phyloP scores from a whole-genome alignment of 2,888 invertebrate genomes.

The Netelia melanura region DNA sequence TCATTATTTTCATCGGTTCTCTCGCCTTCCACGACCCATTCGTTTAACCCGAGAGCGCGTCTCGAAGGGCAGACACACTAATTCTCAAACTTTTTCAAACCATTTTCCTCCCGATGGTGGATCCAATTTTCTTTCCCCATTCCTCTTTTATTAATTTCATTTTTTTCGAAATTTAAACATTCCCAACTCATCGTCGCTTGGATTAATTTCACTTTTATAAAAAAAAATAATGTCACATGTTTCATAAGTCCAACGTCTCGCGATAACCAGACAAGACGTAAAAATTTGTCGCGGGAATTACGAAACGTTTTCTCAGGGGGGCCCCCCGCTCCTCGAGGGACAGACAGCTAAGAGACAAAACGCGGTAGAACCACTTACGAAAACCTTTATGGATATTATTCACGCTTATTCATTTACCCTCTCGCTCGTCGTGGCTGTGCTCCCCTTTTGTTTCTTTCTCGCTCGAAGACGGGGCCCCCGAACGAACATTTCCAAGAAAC shows the following conservation, averaged over 20 bases:
- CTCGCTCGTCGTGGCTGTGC: background rate
- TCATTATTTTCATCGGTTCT: slow-evolving; percentile 77
- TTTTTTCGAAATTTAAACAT: background rate
- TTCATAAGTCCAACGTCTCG: background rate
- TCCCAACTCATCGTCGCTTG: background rate
- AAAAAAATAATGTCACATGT: too few species aligned
- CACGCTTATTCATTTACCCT: slow-evolving; percentile 74
- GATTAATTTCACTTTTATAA: too few species aligned
- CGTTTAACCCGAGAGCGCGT: slow-evolving; percentile 28
- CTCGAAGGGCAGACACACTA: background rate
- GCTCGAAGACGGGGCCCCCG: slow-evolving; percentile 66
- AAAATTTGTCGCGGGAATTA: slow-evolving; percentile 50
- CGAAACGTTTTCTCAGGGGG: slow-evolving; percentile 9
- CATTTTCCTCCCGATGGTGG: background rate
- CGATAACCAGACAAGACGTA: background rate
- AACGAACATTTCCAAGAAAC: slow-evolving; percentile 80
- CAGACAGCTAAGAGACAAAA: slow-evolving; percentile 80
- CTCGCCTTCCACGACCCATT: slow-evolving; percentile 27
- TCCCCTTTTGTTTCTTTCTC: slow-evolving; percentile 56
- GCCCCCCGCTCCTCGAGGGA: slow-evolving; percentile 30
- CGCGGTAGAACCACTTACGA: slow-evolving; percentile 76
- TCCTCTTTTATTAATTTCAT: background rate
- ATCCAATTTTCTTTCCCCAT: too few species aligned
- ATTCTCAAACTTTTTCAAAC: slow-evolving; percentile 19
- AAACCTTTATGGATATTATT: slow-evolving; percentile 80